A percentile compares a stretch with the other conserved stretches of the same genome.
phyloP scores from a whole-genome alignment of 2,797 vertebrate species.

The Alca torda region DNA sequence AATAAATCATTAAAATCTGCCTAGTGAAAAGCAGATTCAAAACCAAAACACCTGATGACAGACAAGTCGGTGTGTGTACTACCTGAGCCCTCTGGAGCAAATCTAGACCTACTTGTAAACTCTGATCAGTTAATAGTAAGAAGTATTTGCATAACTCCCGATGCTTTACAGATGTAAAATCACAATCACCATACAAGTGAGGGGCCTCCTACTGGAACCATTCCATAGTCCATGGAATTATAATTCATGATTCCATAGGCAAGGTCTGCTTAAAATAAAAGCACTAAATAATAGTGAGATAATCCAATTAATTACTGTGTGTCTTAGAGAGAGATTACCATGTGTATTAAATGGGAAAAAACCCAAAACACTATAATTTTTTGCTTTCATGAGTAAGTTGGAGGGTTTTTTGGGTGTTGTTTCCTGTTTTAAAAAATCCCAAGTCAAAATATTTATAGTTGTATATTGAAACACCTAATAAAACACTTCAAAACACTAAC shows the following conservation, averaged over 20 bases:
- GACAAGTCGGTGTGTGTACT: not conserved
- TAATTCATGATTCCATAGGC: not conserved
- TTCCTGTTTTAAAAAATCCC: not conserved
- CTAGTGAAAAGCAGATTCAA: not conserved
- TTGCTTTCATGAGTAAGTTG: not conserved
- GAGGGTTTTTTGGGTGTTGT: not conserved
- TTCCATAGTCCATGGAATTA: not conserved
- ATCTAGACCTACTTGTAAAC: not conserved
- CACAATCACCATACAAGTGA: not conserved
- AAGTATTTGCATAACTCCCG: not conserved
- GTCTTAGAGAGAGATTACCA: not conserved
- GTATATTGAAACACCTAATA: not conserved
- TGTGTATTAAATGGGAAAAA: not conserved
- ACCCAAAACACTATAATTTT: not conserved
- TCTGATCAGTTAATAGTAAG: not conserved
- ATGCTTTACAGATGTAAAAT: not conserved
- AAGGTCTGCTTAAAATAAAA: not conserved
- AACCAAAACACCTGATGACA: not conserved
- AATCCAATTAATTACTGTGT: not conserved
- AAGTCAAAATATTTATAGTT: not conserved
- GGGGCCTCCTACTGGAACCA: not conserved
- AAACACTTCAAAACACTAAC: not conserved
- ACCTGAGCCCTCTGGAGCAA: not conserved
- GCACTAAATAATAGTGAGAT: not conserved
- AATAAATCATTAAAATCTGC: not conserved